A percentile compares a stretch with the other conserved stretches of the same genome.
phyloP scores from a whole-genome alignment of 1,140 invertebrate genomes.

The Sitophilus oryzae region DNA sequence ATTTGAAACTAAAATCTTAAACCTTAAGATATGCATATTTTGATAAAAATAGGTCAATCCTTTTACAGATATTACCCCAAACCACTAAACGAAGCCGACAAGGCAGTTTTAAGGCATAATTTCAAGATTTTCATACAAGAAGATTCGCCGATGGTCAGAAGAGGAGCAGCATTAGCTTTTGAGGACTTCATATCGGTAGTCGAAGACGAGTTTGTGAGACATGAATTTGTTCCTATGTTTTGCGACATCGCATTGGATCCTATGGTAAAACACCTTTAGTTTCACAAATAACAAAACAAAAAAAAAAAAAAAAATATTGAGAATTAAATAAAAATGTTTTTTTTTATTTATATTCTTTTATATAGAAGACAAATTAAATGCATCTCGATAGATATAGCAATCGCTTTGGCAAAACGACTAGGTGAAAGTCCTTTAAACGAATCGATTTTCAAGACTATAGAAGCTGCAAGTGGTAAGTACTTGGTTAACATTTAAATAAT shows the following conservation, averaged over 20 bases:
- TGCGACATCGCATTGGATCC: constrained; percentile 35
- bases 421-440: constrained; percentile 29
- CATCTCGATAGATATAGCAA: constrained; percentile 30
- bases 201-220: constrained; percentile 30
- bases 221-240: constrained; percentile 36
- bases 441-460: constrained; percentile 30
- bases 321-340: too few species aligned
- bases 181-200: constrained; percentile 27
- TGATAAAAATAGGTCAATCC: too few species aligned
- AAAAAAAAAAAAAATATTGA: too few species aligned
- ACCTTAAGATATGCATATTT: too few species aligned
- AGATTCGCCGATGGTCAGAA: constrained; percentile 36
- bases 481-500: too few species aligned
- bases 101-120: constrained; percentile 28
- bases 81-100: too few species aligned
- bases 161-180: constrained; percentile 26
- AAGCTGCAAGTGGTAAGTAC: constrained; percentile 20
- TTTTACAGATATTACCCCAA: too few species aligned
- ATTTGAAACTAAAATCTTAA: too few species aligned
- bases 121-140: constrained; percentile 35
- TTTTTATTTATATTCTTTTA: too few species aligned
- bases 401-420: constrained; percentile 29
- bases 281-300: too few species aligned
- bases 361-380: too few species aligned
- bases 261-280: constrained; percentile 26